Evolutionary conservation across 2,797 vertebrate genomes (phyloP), one percentile per base, ranked within the genome.

Genomic region (Pipistrellus nathusii): DNA sequence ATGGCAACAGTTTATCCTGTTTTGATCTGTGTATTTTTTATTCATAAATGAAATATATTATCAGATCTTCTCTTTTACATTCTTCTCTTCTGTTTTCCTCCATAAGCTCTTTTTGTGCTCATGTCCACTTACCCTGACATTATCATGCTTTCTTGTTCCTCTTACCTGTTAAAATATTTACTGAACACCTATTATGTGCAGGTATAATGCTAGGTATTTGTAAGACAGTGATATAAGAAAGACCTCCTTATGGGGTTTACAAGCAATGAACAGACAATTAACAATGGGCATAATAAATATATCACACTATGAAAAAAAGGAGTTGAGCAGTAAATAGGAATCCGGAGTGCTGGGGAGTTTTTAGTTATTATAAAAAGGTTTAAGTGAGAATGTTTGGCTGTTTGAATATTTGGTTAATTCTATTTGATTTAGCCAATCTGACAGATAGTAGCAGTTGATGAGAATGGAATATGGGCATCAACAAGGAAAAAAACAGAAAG

Each of bases 81-180:
- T 38, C 5, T 86, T 15, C 57, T 78, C 71, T 44, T 89, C 23
- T 93, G 21, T 90, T 35, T 94, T 88, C 18, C 80, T 83, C 59
- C 4, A 35, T 55, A 41, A 72, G 1, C 30, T 78, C 76, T 38
- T 73, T 48, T 48, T 69, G 84, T 71, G 53, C 11, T 17, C 30
- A 25, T 27, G 8, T 84, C 48, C 20, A 25, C 35, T 64, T 27
- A 77, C 17, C 14, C 48, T 25, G 38, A 81, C 21, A n/a, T 44
- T 53, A 64, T n/a, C 18, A 77, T 41, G 5, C 30, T 78, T 95
- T 87, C 62, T 68, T 62, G 23, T 57, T 75, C 80, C 27, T 77
- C 44, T 88, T n/a, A 81, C 9, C 38, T 46, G 3, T 87, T 84
- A 80, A 75, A 89, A 72, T 92, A 59, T 81, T 85, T 88, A 85